Percentiles rank a stretch among this genome's conserved stretches.
Evolutionary conservation across 2,113 vertebrate species (phyloP).

Genomic region (Rana temporaria): DNA sequence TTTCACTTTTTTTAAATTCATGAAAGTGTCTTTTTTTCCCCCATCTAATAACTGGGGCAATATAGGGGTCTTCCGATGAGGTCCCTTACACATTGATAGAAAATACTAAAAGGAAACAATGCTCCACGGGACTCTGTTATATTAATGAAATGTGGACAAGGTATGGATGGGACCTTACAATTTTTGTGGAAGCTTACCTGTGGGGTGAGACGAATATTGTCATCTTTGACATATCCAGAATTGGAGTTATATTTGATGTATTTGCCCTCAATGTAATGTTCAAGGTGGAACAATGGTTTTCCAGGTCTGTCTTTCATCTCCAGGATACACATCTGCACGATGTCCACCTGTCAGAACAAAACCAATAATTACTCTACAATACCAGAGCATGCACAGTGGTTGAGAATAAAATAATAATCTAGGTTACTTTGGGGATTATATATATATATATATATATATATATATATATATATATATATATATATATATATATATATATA

Average conservation of each 20-base stretch:
- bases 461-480: too few relatives aligned
- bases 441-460: too few relatives aligned
- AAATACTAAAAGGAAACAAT: too few relatives aligned
- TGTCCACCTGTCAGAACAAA: constrained; percentile 84
- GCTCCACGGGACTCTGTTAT: too few relatives aligned
- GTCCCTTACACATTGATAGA: too few relatives aligned
- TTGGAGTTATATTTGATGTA: constrained; percentile 99
- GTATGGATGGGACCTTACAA: too few relatives aligned
- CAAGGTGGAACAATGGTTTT: constrained; percentile 90
- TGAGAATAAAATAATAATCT: not conserved
- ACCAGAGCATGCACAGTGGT: not conserved
- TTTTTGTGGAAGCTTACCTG: constrained; percentile 77
- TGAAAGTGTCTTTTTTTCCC: too few relatives aligned
- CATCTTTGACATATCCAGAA: constrained; percentile 94
- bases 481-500: too few relatives aligned
- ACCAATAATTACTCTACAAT: not conserved
- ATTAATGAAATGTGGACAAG: too few relatives aligned
- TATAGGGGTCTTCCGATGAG: too few relatives aligned
- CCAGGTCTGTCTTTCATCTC: constrained; percentile 85
- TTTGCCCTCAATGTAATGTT: constrained; percentile 97
- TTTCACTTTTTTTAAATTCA: too few relatives aligned
- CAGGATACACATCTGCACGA: constrained; percentile 93
- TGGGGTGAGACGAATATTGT: constrained; percentile 94
- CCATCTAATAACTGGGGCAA: too few relatives aligned
- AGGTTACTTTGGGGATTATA: not conserved